phyloP scores from a whole-genome alignment of 2,797 vertebrate genomes.

The Diplodus sargus region DNA sequence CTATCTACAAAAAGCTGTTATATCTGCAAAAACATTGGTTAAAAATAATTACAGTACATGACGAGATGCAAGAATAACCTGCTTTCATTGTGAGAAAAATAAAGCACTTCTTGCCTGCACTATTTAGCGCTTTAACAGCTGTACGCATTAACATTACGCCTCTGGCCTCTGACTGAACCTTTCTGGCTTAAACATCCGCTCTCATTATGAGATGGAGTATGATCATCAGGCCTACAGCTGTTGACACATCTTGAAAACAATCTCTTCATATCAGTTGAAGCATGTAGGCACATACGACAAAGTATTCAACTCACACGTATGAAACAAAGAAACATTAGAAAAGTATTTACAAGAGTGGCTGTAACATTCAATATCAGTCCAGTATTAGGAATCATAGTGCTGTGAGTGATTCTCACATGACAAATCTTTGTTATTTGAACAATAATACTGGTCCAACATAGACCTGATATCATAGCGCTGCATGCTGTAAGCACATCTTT shows the following conservation, averaged over 20 bases:
- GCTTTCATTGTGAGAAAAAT: constrained; percentile 36
- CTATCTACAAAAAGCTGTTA: constrained; percentile 58
- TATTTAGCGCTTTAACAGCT: constrained; percentile 8
- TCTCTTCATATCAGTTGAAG: constrained; percentile 24
- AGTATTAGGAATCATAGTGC: constrained; percentile 43
- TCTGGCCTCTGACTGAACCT: constrained; percentile 7
- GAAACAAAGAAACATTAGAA: constrained; percentile 50
- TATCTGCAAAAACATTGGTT: constrained; percentile 46
- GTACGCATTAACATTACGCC: background rate
- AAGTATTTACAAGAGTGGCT: constrained; percentile 74
- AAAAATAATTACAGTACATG: constrained; percentile 56
- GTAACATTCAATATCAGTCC: constrained; percentile 59
- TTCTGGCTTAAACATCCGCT: constrained; percentile 13
- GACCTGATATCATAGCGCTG: constrained; percentile 44
- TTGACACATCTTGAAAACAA: constrained; percentile 4
- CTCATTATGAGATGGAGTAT: constrained; percentile 36
- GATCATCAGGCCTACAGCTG: constrained; percentile 19
- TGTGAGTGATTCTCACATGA: constrained; percentile 33
- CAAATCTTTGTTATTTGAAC: constrained; percentile 18
- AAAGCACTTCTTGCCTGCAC: constrained; percentile 46
- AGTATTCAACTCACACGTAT: constrained; percentile 42
- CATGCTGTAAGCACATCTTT: constrained; percentile 50
- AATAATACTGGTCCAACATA: constrained; percentile 39
- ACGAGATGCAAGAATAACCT: constrained; percentile 46
- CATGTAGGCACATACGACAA: constrained; percentile 62